A percentile compares a stretch with the other conserved stretches of the same genome.
These are phyloP conservation scores for Leptinotarsa haldemani DNA, from an alignment of 2,888 invertebrate species.

Conservation along the genomic window DNA sequence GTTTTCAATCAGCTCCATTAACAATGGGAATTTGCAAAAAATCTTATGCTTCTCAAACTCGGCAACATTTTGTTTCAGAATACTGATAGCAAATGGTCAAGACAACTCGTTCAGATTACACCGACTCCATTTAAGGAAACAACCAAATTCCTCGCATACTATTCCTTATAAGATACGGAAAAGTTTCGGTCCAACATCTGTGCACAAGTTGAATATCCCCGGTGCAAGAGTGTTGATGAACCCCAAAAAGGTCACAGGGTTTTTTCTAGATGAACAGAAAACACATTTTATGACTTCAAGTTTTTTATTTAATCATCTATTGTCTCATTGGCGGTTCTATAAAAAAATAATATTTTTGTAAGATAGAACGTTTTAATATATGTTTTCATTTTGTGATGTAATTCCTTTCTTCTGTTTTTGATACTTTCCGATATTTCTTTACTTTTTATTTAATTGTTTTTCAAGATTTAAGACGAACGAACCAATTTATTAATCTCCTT, in stretches of 20 bases:
- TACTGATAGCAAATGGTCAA: slow-evolving; percentile 22
- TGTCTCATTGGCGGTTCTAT: no score
- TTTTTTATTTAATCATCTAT: no score
- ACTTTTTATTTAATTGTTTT: no score
- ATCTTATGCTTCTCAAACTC: background rate
- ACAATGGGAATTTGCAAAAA: no score
- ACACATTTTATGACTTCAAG: background rate
- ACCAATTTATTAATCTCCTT: no score
- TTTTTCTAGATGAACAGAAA: background rate
- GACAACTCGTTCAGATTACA: slow-evolving; percentile 31
- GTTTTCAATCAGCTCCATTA: no score
- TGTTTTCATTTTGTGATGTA: no score
- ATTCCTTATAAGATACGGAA: slow-evolving; percentile 44
- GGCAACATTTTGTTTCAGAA: slow-evolving; percentile 14
- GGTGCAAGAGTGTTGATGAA: slow-evolving; percentile 34
- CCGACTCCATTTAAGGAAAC: slow-evolving; percentile 40
- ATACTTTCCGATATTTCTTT: no score
- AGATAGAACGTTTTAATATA: no score
- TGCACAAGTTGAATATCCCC: slow-evolving; percentile 15
- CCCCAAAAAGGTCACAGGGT: slow-evolving; percentile 32
- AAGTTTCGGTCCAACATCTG: slow-evolving; percentile 33
- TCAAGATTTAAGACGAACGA: no score
- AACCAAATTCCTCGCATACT: slow-evolving; percentile 40
- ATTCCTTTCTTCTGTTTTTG: no score
- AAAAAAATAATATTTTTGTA: no score